Percentiles rank a stretch among this genome's conserved stretches.
Conservation (phyloP, 2,797 vertebrate species). For the Adelosebastes latens region DNA sequence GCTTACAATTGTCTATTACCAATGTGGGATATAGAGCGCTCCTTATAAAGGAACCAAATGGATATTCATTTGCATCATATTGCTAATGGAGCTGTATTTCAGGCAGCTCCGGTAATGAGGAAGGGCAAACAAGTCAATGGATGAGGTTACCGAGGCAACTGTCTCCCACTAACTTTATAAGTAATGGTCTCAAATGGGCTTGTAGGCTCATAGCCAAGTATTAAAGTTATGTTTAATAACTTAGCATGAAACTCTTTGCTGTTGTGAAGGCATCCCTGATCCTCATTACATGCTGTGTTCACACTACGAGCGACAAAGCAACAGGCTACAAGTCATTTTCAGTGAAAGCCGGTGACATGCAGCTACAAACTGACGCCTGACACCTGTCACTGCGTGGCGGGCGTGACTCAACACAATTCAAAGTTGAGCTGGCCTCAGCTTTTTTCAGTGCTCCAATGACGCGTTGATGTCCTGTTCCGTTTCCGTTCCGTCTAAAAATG, state of each 20-base stretch:
- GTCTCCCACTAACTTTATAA: conserved; percentile 31
- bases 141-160: conserved; percentile 44
- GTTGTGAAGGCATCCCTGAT: conserved; percentile 67
- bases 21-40: conserved; percentile 44
- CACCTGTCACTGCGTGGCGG: no score
- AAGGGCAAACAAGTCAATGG: conserved; percentile 42
- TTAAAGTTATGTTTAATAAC: conserved; percentile 36
- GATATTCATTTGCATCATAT: conserved; percentile 67
- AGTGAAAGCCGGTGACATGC: background rate
- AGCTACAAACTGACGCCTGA: background rate
- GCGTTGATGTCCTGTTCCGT: background rate
- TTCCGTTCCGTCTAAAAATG: background rate
- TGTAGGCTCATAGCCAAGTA: conserved; percentile 30
- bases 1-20: conserved; percentile 48
- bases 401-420: background rate
- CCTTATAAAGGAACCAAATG: conserved; percentile 57
- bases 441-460: background rate
- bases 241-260: conserved; percentile 39
- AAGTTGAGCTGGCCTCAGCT: background rate
- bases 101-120: conserved; percentile 45
- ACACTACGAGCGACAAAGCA: background rate
- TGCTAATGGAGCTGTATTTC: conserved; percentile 69
- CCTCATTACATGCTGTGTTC: conserved; percentile 9
- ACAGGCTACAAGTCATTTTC: background rate
- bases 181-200: conserved; percentile 41